Percentiles rank a stretch among this genome's conserved stretches.
Conservation (phyloP, 2,113 vertebrate genomes). For the Lanius ludovicianus region DNA sequence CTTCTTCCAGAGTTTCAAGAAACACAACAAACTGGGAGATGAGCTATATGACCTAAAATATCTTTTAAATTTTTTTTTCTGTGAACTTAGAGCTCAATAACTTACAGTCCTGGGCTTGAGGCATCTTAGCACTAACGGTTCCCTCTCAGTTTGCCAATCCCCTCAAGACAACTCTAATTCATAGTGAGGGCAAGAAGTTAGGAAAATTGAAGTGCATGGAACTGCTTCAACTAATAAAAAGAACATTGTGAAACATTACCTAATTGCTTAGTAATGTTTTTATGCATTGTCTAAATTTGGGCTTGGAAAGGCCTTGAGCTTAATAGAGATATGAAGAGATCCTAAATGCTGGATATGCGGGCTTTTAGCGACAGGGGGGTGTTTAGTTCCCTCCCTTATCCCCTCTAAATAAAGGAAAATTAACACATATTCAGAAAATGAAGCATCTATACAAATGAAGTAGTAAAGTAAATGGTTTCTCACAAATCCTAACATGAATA, state of each 20-base stretch:
- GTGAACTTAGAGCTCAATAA: background rate
- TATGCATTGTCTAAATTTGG: constrained; percentile 73
- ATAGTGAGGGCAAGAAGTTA: constrained; percentile 46
- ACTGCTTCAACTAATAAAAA: constrained; percentile 65
- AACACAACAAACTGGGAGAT: background rate
- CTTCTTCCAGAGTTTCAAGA: background rate
- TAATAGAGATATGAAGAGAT: constrained; percentile 48
- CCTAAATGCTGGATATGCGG: background rate
- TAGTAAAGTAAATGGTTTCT: constrained; percentile 1
- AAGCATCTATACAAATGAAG: background rate
- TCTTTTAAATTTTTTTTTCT: background rate
- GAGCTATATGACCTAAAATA: background rate
- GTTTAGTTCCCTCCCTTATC: background rate
- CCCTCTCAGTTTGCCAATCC: constrained; percentile 2
- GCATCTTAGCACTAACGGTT: constrained; percentile 22
- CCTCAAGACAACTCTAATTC: constrained; percentile 35
- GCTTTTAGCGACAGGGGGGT: background rate
- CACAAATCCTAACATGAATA: constrained; percentile 40
- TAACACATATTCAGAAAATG: background rate
- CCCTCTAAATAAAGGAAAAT: background rate
- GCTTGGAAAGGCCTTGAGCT: constrained; percentile 62
- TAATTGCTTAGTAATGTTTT: constrained; percentile 79
- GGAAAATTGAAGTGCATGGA: constrained; percentile 65
- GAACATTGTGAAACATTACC: constrained; percentile 75
- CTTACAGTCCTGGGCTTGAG: background rate